These are phyloP conservation scores for Diaphora mendica DNA, from an alignment of 2,888 invertebrate species.

Conservation along the genomic window DNA sequence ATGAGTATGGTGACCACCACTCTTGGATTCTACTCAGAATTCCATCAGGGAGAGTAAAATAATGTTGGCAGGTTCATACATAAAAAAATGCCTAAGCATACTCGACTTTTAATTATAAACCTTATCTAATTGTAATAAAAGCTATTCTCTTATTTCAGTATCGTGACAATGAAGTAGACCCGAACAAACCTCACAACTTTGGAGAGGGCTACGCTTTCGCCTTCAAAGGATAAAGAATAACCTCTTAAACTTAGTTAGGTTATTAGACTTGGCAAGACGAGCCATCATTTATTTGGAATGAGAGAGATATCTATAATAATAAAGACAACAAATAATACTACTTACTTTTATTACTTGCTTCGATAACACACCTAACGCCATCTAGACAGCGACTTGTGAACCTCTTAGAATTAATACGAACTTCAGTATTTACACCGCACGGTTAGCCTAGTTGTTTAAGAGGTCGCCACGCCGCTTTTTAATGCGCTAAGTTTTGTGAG, in stretches of 20 bases:
- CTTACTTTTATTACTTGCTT: background rate
- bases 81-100: no score
- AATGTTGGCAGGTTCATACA: no score
- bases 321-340: background rate
- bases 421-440: background rate
- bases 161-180: conserved; percentile 72
- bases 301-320: background rate
- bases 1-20: no score
- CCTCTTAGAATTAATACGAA: background rate
- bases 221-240: conserved; percentile 80
- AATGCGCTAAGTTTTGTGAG: no score
- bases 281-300: background rate
- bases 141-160: conserved; percentile 60
- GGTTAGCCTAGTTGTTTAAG: no score
- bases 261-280: background rate
- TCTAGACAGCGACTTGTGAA: background rate
- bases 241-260: background rate
- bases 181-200: conserved; percentile 85
- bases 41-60: no score
- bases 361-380: background rate
- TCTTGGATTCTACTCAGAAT: no score
- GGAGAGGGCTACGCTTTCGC: conserved; percentile 88
- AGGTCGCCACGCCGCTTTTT: no score
- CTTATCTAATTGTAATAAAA: background rate
- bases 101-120: no score